Evolutionary conservation across 1,140 invertebrate species (phyloP), one percentile per base, ranked within the genome.

Genomic region (Listronotus oregonensis): DNA sequence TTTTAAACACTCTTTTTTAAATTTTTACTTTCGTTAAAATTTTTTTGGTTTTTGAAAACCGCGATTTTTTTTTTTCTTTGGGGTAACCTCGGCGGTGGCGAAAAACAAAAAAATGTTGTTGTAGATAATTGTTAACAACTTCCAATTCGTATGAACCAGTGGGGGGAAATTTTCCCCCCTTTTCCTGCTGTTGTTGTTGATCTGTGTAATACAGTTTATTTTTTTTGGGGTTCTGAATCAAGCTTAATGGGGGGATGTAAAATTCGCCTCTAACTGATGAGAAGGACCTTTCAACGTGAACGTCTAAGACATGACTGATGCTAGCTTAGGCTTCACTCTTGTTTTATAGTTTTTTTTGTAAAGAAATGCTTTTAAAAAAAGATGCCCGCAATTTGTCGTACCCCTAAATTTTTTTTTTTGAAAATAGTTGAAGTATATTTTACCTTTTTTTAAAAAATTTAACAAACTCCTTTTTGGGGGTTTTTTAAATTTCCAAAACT

Each of bases 11-110:
- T 32, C 11, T 59, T 7, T 21, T n/a, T n/a, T n/a, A n/a, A 34
- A 52, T 52, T 65, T 59, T 31, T 47, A 56, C 61, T 64, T 65
- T 27, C 70, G 42, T 17, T 65, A 68, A 56, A 70, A 70, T 52
- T 68, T 70, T 32, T 72, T 70, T 32, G 70, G 66, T 66, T 50
- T 68, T 15, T 1, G 31, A 64, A 27, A 59, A 47, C 10, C 12
- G 5, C 15, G 3, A 11, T 59, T 27, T 59, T 27, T 27, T 18
- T 47, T 15, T 47, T 47, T 14, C 9, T 40, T 2, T 27, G 21
- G 31, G n/a, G n/a, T n/a, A n/a, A n/a, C n/a, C n/a, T n/a, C n/a
- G n/a, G n/a, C n/a, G 21, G 27, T 9, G 11, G n/a, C 40, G 17
- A n/a, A 18, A 14, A 12, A 9, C 39, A 56, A 42, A 27, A 15